A percentile compares a stretch with the other conserved stretches of the same genome.
phyloP scores from a whole-genome alignment of 1,140 invertebrate genomes.

The Subanguina moxae region DNA sequence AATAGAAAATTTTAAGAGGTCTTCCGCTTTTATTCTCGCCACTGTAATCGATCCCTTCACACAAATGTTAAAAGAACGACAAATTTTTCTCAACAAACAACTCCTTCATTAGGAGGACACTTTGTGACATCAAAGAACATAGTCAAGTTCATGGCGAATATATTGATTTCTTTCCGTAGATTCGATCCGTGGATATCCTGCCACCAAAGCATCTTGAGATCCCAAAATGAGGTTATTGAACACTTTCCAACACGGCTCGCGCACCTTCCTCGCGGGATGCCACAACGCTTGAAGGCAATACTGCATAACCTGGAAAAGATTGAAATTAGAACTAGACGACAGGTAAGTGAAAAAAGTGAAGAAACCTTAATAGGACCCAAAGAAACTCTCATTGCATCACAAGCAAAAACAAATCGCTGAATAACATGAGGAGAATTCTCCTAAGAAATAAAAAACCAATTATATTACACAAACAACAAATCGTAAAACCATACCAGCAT shows the following conservation, averaged over 20 bases:
- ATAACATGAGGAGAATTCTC: slow-evolving; percentile 99
- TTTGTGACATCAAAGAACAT: slow-evolving; percentile 70
- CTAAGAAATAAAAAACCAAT: too few species aligned
- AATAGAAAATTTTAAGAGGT: too few species aligned
- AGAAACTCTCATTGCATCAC: slow-evolving; percentile 91
- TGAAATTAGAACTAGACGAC: slow-evolving; percentile 90
- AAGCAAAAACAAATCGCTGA: slow-evolving; percentile 97
- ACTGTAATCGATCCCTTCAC: background rate
- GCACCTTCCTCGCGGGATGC: slow-evolving; percentile 95
- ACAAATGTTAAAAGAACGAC: too few species aligned
- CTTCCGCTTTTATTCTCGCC: slow-evolving; percentile 16
- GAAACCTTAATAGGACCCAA: slow-evolving; percentile 80
- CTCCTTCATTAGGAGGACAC: background rate
- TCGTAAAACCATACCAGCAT: slow-evolving; percentile 70
- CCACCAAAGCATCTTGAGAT: slow-evolving; percentile 94
- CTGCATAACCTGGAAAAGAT: slow-evolving; percentile 32
- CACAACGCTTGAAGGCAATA: slow-evolving; percentile 76
- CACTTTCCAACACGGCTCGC: slow-evolving; percentile 97
- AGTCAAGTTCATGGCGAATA: slow-evolving; percentile 90
- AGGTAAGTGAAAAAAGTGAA: background rate
- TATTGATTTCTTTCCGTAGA: slow-evolving; percentile 91
- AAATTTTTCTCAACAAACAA: background rate
- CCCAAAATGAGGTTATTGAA: slow-evolving; percentile 99
- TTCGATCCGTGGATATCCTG: slow-evolving; percentile 87
- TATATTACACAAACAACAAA: too few species aligned